phyloP scores from a whole-genome alignment of 2,113 vertebrate species.

The human region GRCh38 chr17:798001-798500 shows the following conservation, averaged over 20 bases:
- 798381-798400: neutral
- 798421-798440: slow-evolving; percentile 24
- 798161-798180: too few species aligned
- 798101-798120: too few species aligned
- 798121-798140: rapidly evolving
- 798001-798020: too few species aligned
- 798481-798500: slow-evolving; percentile 13
- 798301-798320: slow-evolving; percentile 40
- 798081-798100: too few species aligned
- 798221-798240: rapidly evolving
- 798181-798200: rapidly evolving
- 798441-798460: slow-evolving; percentile 69
- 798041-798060: too few species aligned
- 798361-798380: neutral
- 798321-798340: neutral
- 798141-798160: too few species aligned
- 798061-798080: too few species aligned
- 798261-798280: neutral
- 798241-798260: too few species aligned
- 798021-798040: too few species aligned
- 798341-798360: slow-evolving; percentile 39
- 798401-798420: slow-evolving; percentile 1
- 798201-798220: rapidly evolving
- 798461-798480: slow-evolving; percentile 28
- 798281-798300: neutral